These are phyloP conservation scores for Thymelicus lineola DNA, from an alignment of 2,888 invertebrate species.

Conservation along the genomic window DNA sequence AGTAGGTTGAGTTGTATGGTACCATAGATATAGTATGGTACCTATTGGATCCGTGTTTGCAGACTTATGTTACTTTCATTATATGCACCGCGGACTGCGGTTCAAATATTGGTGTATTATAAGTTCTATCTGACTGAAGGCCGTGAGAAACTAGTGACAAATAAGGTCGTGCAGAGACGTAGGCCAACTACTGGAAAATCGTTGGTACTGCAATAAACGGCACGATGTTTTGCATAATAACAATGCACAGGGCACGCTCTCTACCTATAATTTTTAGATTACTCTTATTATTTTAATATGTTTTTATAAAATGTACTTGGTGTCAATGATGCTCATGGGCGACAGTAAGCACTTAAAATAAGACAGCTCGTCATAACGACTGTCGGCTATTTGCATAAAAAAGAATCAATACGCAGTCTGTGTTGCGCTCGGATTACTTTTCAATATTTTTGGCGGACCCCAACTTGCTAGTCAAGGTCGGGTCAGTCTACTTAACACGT, in stretches of 20 bases:
- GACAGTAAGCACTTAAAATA: no score
- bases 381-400: no score
- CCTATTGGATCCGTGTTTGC: constrained; percentile 10
- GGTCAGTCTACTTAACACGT: no score
- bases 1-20: not conserved
- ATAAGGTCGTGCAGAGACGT: constrained; percentile 36
- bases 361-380: no score
- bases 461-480: no score
- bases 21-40: not conserved
- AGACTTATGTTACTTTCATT: constrained; percentile 10
- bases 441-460: no score
- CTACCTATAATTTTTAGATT: not conserved
- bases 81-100: constrained; percentile 4
- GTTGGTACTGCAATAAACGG: constrained; percentile 14
- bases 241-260: constrained; percentile 13
- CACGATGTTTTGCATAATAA: constrained; percentile 33
- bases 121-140: constrained; percentile 23
- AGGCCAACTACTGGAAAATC: constrained; percentile 35
- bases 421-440: no score
- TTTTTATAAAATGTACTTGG: no score
- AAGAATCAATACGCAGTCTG: no score
- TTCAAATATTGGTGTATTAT: constrained; percentile 29
- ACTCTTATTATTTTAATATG: no score
- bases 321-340: no score
- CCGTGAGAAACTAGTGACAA: constrained; percentile 37